Conservation (phyloP, 1,140 invertebrate genomes). For the Ooceraea biroi region DNA sequence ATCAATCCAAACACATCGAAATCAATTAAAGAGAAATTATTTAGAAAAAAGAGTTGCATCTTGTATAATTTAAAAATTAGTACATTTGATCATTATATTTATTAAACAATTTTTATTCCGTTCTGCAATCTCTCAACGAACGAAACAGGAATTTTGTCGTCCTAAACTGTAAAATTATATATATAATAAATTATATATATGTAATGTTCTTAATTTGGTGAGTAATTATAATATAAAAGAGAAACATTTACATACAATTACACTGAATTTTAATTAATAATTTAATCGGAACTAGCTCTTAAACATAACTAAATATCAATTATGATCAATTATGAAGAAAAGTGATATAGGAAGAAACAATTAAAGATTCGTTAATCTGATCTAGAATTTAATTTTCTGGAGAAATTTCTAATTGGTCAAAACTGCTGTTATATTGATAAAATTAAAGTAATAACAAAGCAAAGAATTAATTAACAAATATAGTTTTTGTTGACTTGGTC, state of each 20-base stretch:
- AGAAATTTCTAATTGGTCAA: not conserved
- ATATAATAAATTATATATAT: no score
- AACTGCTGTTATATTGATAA: not conserved
- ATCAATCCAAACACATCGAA: not conserved
- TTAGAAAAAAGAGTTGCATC: not conserved
- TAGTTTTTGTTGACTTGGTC: not conserved
- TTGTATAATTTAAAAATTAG: no score
- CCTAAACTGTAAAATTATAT: not conserved
- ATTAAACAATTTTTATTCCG: not conserved
- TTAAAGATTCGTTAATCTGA: not conserved
- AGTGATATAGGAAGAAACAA: not conserved
- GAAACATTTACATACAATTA: not conserved
- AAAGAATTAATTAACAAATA: constrained; percentile 5
- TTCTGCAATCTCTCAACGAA: not conserved
- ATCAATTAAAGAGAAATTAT: not conserved
- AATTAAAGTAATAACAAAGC: not conserved
- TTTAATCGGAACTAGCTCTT: not conserved
- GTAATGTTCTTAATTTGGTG: not conserved
- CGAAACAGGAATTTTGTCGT: not conserved
- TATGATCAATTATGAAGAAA: not conserved
- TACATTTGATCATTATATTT: constrained; percentile 4
- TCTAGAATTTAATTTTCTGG: not conserved
- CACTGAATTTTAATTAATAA: not conserved
- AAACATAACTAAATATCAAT: not conserved
- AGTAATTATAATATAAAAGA: not conserved